phyloP scores from a whole-genome alignment of 2,888 invertebrate species.

The Apodemia hepburni region DNA sequence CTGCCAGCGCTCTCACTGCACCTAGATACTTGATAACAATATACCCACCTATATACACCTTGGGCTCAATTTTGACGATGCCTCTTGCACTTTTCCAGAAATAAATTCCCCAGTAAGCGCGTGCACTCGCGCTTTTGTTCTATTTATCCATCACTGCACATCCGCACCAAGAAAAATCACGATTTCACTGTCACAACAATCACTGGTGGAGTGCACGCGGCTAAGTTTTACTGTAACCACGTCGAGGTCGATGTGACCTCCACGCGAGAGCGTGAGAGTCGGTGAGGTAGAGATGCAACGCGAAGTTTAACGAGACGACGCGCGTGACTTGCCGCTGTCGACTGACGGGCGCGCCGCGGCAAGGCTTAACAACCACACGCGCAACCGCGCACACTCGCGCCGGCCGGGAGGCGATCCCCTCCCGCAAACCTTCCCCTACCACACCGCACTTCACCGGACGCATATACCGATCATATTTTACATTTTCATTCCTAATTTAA shows the following conservation, averaged over 20 bases:
- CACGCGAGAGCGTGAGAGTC: slow-evolving; percentile 71
- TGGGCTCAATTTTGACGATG: slow-evolving; percentile 78
- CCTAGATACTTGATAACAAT: slow-evolving; percentile 38
- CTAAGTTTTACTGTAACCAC: slow-evolving; percentile 45
- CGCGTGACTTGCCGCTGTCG: slow-evolving; percentile 77
- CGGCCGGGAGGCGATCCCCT: slow-evolving; percentile 42
- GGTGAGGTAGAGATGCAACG: slow-evolving; percentile 55
- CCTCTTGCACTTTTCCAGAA: slow-evolving; percentile 62
- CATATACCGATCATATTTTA: slow-evolving; percentile 62
- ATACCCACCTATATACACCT: slow-evolving; percentile 77
- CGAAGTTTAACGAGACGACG: slow-evolving; percentile 65
- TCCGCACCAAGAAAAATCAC: slow-evolving; percentile 70
- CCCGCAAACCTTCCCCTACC: slow-evolving; percentile 38
- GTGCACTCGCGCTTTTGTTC: slow-evolving; percentile 60
- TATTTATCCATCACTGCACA: slow-evolving; percentile 79
- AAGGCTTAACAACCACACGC: slow-evolving; percentile 57
- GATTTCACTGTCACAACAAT: slow-evolving; percentile 73
- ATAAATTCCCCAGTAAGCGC: slow-evolving; percentile 51
- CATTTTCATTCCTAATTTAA: slow-evolving; percentile 72
- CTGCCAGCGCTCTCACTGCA: slow-evolving; percentile 51
- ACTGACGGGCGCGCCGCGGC: slow-evolving; percentile 75
- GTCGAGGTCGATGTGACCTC: slow-evolving; percentile 61
- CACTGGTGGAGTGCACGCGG: slow-evolving; percentile 48
- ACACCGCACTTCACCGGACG: slow-evolving; percentile 42
- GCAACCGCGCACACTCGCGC: slow-evolving; percentile 63